Base-by-base conservation (phyloP, 1,140 invertebrate genomes). In the Colletes latitarsis region DNA sequence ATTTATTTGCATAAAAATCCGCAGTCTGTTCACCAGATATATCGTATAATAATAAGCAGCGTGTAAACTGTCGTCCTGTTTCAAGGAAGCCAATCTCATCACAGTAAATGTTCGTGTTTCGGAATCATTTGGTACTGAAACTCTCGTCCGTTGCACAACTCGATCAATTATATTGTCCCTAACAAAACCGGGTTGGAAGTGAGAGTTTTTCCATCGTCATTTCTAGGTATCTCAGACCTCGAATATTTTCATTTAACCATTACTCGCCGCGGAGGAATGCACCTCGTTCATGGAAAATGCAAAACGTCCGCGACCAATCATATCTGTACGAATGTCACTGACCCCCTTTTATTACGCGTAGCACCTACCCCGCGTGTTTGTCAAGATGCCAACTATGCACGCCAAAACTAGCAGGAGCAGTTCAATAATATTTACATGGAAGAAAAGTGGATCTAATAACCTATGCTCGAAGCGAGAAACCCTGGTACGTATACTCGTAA, bases 161-260 rank as follows among this genome's bases (percentile, higher is more conserved):
- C 46, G 68, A 71, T 77, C 76, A 62, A 77, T 77, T 77, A 77
- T 77, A 71, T 62, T 71, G 43, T 67, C 41, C 67, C 76, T 41
- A 30, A 77, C 57, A 77, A 60, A 77, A 77, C 30, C 55, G 57
- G 68, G 43, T 12, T 71, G 46, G 55, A 77, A 71, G 76, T 71
- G 68, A 77, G 76, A 77, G 68, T 77, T 77, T 67, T 43, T 62
- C 76, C 41, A 71, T 39, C 57, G 8, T 49, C 21, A 66, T 77
- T 60, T 52, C 75, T 68, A 77, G 17, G 68, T 77, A 62, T 30
- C 46, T 3, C 49, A 57, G 9, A 41, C 52, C 63, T 43, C 8
- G 67, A 43, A 15, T 53, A 77, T 70, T 77, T 71, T 77, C 52
- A 71, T 77, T 71, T 12, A 17, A 49, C 67, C 14, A 12, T 58